Evolutionary conservation across 2,888 invertebrate genomes (phyloP).

Genomic region (Trichopria drosophilae): DNA sequence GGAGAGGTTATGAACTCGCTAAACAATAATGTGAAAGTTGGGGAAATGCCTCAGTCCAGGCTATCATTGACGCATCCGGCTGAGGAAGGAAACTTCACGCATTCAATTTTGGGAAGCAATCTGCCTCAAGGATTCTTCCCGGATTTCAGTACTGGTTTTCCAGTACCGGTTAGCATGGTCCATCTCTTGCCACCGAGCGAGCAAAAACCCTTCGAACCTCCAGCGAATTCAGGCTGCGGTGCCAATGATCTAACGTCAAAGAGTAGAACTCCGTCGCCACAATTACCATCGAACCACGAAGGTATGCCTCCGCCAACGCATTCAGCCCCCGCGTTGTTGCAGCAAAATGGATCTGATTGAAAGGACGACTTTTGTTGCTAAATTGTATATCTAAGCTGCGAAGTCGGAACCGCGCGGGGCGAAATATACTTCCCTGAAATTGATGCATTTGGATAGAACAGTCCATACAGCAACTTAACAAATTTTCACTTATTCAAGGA

Average conservation of each 20-base stretch:
- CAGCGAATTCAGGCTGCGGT: constrained; percentile 53
- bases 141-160: constrained; percentile 78
- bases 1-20: constrained; percentile 66
- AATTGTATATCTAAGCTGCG: too few species aligned
- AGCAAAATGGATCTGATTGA: constrained; percentile 82
- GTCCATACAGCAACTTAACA: too few species aligned
- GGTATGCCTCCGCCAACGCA: constrained; percentile 62
- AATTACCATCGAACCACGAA: constrained; percentile 42
- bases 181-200: constrained; percentile 81
- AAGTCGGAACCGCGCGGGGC: too few species aligned
- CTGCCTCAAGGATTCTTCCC: constrained; percentile 80
- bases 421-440: too few species aligned
- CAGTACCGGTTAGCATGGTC: constrained; percentile 82
- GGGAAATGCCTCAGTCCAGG: constrained; percentile 48
- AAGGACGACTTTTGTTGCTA: too few species aligned
- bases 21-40: constrained; percentile 64
- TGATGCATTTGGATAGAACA: too few species aligned
- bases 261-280: constrained; percentile 48
- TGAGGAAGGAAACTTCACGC: constrained; percentile 47
- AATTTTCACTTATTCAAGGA: too few species aligned
- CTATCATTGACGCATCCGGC: not conserved
- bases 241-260: constrained; percentile 31
- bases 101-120: constrained; percentile 49
- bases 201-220: constrained; percentile 69
- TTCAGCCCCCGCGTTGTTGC: constrained; percentile 68